These are phyloP conservation scores for Aspidiotus destructor DNA, from an alignment of 2,888 invertebrate genomes.

Conservation along the genomic window DNA sequence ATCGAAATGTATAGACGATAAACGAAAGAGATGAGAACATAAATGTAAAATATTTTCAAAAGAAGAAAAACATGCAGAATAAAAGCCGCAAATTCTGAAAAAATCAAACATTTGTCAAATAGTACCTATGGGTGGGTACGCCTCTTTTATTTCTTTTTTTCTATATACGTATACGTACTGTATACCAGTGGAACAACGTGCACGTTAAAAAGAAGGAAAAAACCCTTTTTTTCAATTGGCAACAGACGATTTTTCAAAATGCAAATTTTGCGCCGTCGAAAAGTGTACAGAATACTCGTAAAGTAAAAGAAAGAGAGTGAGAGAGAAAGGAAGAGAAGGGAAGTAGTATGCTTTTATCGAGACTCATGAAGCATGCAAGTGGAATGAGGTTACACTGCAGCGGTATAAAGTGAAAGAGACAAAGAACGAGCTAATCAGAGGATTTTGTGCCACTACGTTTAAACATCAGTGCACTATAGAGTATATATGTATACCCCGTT, in stretches of 20 bases:
- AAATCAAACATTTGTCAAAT: constrained; percentile 4
- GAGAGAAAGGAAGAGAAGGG: constrained; percentile 11
- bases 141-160: background rate
- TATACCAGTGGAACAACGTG: too few species aligned
- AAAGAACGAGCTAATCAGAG: constrained; percentile 29
- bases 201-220: background rate
- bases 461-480: too few species aligned
- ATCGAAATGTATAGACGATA: too few species aligned
- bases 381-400: constrained; percentile 11
- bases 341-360: constrained; percentile 28
- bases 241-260: constrained; percentile 27
- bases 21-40: background rate
- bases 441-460: constrained; percentile 24
- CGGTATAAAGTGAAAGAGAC: constrained; percentile 16
- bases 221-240: constrained; percentile 26
- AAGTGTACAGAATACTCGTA: background rate
- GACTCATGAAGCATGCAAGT: constrained; percentile 29
- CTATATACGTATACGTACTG: background rate
- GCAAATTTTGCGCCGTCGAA: constrained; percentile 29
- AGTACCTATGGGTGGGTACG: too few species aligned
- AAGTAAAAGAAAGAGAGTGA: constrained; percentile 7
- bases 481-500: too few species aligned
- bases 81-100: background rate
- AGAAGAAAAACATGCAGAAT: background rate
- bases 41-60: background rate